phyloP scores from a whole-genome alignment of 2,797 vertebrate species.

The Clarias platycephalus region DNA sequence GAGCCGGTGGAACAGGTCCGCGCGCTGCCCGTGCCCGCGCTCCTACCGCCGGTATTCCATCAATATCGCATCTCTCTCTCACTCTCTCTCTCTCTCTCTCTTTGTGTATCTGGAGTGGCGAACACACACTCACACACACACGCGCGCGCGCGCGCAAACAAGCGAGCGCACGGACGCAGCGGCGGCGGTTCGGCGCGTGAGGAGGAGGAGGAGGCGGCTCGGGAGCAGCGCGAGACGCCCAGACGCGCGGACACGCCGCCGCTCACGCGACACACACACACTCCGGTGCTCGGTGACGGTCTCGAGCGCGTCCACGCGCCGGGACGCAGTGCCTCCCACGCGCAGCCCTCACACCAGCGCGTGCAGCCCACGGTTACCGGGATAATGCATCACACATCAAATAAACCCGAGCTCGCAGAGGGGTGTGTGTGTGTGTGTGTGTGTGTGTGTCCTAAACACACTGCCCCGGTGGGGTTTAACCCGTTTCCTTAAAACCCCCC shows the following conservation, averaged over 20 bases:
- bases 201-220: background rate
- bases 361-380: background rate
- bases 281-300: background rate
- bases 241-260: too few relatives aligned
- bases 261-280: too few relatives aligned
- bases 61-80: constrained; percentile 18
- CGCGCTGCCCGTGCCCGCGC: constrained; percentile 51
- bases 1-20: constrained; percentile 74
- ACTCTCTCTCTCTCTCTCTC: background rate
- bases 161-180: background rate
- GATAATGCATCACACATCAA: background rate
- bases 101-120: background rate
- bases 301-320: constrained; percentile 20
- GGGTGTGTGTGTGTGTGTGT: background rate
- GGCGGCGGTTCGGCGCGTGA: background rate
- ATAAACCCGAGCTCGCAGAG: background rate
- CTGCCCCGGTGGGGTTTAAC: too few relatives aligned
- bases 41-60: constrained; percentile 38
- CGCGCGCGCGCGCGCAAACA: background rate
- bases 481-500: too few relatives aligned
- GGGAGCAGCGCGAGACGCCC: too few relatives aligned
- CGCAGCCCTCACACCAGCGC: constrained; percentile 8
- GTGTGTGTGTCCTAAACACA: background rate
- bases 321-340: constrained; percentile 33
- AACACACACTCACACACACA: background rate